phyloP scores from a whole-genome alignment of 2,113 vertebrate genomes.

The Etia nguti region DNA sequence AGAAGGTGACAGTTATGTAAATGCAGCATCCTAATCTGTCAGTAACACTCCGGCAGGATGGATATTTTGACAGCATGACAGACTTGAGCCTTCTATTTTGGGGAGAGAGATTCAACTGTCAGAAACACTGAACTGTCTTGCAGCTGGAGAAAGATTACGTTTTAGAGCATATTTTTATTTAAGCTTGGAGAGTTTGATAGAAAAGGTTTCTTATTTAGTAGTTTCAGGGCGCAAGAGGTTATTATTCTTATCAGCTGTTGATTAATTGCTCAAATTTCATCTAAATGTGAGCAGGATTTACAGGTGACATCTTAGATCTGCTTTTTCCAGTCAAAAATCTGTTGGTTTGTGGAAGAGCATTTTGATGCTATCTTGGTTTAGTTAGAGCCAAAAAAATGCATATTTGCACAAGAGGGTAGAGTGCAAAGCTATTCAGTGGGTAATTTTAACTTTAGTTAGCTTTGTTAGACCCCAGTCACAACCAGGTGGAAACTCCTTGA shows the following conservation, averaged over 20 bases:
- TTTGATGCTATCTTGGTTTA: neutral
- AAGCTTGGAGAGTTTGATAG: neutral
- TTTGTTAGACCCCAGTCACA: neutral
- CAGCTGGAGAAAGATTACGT: conserved; percentile 4
- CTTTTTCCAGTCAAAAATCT: neutral
- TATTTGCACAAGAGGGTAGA: neutral
- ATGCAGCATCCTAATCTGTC: conserved; percentile 53
- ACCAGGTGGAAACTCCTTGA: neutral
- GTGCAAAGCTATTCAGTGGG: neutral
- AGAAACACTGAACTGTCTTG: conserved; percentile 13
- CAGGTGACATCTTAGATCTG: neutral
- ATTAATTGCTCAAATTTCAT: neutral
- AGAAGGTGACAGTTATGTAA: conserved; percentile 54
- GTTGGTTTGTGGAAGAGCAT: neutral
- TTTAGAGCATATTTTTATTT: conserved; percentile 17
- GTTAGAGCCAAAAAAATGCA: neutral
- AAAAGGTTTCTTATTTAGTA: neutral
- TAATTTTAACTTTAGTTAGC: neutral
- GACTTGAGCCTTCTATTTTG: conserved; percentile 45
- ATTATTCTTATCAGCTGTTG: neutral
- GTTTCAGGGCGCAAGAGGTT: neutral
- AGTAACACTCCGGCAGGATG: conserved; percentile 29
- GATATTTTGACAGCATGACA: conserved; percentile 58
- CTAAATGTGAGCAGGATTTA: neutral
- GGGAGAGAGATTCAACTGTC: conserved; percentile 43